Base-by-base conservation (phyloP, 2,888 invertebrate genomes). In the Andrena minutula region DNA sequence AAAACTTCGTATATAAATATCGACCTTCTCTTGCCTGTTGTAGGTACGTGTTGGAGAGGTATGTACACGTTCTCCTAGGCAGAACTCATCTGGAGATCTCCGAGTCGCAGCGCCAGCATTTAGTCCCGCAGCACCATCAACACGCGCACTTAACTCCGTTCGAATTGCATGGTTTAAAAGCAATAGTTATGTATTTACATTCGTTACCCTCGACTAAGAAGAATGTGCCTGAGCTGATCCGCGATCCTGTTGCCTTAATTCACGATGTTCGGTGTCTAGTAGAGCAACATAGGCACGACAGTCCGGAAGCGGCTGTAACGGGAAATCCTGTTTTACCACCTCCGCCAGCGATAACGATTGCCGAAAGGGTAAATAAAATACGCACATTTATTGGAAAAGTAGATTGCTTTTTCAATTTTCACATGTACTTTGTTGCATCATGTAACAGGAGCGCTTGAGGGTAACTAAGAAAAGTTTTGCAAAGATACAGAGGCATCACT, bases 181-280 rank as follows among this genome's bases (percentile, higher is more conserved):
- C 98, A 70, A 98, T 99, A 88, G 97, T 99, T 26, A 97, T 98
- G 95, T 99, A 98, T 94, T 95, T 99, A 23, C 98, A 98, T 92
- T 97, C 97, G 92, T 94, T 99, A 90, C 98, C 99, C 16, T 96
- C 97, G 0, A 97, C 97, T 79, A 98, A 98, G 92, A 98, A 98
- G 94, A 98, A 97, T 75, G 97, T 99, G 41, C 99, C 99, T 1
- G 98, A 98, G 89, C 94, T 99, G 66, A 96, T 99, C 28, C 95
- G 96, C 0, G 98, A 99, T 93, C 98, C 99, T 0, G 97, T 98
- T 53, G 97, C 97, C 0, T 94, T 99, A 53, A 97, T 99, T 69
- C 96, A 97, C 83, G 99, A 99, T 92, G 98, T 99, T 4, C 95
- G 99, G 86, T 97, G 97, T 7, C 93, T 99, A 82, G 98, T 99